Evolutionary conservation across 2,113 vertebrate genomes (phyloP).

Genomic region (Junco hyemalis): DNA sequence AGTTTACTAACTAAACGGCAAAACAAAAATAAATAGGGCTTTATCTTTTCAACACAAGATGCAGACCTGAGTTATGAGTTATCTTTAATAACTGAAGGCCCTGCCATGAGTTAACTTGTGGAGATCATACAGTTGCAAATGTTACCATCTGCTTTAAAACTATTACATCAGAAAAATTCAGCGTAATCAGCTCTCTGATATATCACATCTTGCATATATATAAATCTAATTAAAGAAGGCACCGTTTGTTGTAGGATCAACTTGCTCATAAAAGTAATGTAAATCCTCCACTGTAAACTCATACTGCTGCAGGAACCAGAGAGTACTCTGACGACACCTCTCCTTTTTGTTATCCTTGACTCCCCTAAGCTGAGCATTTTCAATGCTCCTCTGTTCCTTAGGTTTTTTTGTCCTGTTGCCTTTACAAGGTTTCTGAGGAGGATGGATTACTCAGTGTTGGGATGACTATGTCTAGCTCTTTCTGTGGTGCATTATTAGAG

Average conservation of each 20-base stretch:
- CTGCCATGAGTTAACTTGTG: not conserved
- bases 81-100: not conserved
- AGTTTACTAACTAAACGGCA: not conserved
- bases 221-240: not conserved
- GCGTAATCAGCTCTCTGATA: not conserved
- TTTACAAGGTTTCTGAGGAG: not conserved
- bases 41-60: not conserved
- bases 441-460: not conserved
- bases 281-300: not conserved
- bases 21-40: not conserved
- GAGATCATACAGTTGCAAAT: not conserved
- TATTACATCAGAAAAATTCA: not conserved
- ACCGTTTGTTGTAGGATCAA: not conserved
- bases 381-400: not conserved
- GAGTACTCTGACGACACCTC: fast-evolving
- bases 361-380: not conserved
- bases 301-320: not conserved
- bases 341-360: not conserved
- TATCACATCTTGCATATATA: not conserved
- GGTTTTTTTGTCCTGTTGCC: not conserved
- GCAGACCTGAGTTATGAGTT: not conserved
- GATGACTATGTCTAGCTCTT: not conserved
- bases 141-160: not conserved
- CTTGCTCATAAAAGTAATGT: not conserved
- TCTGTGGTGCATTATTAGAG: not conserved